Base-by-base conservation (phyloP, 2,797 vertebrate genomes). In the Pipistrellus pipistrellus region DNA sequence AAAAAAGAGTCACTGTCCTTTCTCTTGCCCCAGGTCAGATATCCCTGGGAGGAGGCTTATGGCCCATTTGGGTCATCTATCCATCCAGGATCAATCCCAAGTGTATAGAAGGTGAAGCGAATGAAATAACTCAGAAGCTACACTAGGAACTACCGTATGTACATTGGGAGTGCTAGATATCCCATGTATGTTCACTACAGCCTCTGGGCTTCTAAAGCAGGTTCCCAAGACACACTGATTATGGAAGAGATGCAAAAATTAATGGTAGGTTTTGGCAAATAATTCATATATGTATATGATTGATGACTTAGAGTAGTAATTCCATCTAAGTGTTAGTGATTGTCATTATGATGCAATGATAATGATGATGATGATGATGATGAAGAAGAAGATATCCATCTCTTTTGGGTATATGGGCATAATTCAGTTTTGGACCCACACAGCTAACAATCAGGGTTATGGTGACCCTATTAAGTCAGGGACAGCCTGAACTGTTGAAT, bases 31-130 rank as follows among this genome's bases (percentile, higher is more conserved):
- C 8, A 62, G 27, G 32, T 85, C 8, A 69, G 57, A 46, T 14
- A 82, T 41, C 20, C 35, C 55, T 35, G 48, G 20, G 18, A 85
- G n/a, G 64, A 91, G 20, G 8, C 25, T 68, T 44, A 46, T 73
- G 64, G 44, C 0, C 11, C 9, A 4, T 62, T 77, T 83, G 41
- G n/a, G 27, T 44, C 75, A 83, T 8, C 20, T 30, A 12, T 53
- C 23, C 12, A 12, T 13, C 32, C 20, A 53, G 32, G 57, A 90
- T 44, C 8, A 68, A 48, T 77, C n/a, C 38, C 44, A 30, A 69
- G 18, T 88, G 32, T 57, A 71, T 75, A 82, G 64, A 89, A 92
- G 59, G 30, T 48, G 25, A 41, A 88, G 25, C 32, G 57, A 93
- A 80, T 41, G 25, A 30, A 91, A 9, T 41, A 57, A 72, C 23